These are phyloP conservation scores for Novumbra hubbsi DNA, from an alignment of 2,797 vertebrate species.

Conservation along the genomic window DNA sequence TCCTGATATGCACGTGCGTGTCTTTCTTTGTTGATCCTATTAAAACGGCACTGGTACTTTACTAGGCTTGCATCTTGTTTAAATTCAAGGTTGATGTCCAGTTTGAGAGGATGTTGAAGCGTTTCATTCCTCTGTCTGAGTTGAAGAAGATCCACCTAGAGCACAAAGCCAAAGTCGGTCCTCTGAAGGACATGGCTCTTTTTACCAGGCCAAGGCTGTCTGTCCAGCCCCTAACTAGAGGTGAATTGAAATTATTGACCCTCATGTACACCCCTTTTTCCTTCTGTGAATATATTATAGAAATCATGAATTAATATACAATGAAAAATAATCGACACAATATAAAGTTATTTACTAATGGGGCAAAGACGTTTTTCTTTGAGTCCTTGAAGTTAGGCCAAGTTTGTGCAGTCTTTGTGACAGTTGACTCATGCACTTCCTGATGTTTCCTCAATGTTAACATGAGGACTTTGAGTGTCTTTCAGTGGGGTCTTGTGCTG, in stretches of 20 bases:
- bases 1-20: not conserved
- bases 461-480: too few species aligned
- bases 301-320: too few species aligned
- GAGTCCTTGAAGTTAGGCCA: too few species aligned
- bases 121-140: slow-evolving; percentile 88
- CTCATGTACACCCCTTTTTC: not conserved
- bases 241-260: slow-evolving; percentile 61
- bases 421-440: too few species aligned
- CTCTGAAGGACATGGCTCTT: slow-evolving; percentile 83
- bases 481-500: too few species aligned
- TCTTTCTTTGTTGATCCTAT: not conserved
- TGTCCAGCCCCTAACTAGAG: slow-evolving; percentile 85
- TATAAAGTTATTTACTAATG: too few species aligned
- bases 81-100: slow-evolving; percentile 87
- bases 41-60: not conserved
- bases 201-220: slow-evolving; percentile 88
- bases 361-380: too few species aligned
- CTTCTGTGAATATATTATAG: too few species aligned
- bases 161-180: slow-evolving; percentile 78
- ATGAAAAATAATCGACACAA: too few species aligned
- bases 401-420: too few species aligned
- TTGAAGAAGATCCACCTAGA: slow-evolving; percentile 84
- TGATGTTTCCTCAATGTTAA: too few species aligned
- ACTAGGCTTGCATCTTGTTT: not conserved
- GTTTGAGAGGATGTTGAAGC: slow-evolving; percentile 86